A percentile compares a stretch with the other conserved stretches of the same genome.
phyloP scores from a whole-genome alignment of 2,888 invertebrate genomes.

The Tanypteryx hageni region DNA sequence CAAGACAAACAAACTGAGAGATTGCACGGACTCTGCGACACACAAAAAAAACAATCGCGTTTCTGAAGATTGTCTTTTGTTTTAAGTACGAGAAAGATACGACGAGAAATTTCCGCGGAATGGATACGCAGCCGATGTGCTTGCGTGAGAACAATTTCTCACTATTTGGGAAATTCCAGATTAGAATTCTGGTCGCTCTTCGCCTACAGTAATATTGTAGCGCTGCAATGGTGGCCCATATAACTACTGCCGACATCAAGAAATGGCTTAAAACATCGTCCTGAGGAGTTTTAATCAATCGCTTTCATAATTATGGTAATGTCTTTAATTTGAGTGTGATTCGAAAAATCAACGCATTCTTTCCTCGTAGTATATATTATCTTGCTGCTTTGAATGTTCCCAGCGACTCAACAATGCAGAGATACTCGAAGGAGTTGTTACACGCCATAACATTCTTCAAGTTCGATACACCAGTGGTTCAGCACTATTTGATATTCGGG shows the following conservation, averaged over 20 bases:
- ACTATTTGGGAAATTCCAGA: neutral
- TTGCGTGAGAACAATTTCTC: neutral
- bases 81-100: neutral
- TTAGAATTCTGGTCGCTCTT: neutral
- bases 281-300: neutral
- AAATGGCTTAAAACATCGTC: neutral
- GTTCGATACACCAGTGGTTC: too few species aligned
- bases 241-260: neutral
- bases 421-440: too few species aligned
- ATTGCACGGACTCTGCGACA: too few species aligned
- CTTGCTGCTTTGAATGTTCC: too few species aligned
- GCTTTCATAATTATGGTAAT: conserved; percentile 1
- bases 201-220: neutral
- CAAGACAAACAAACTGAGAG: too few species aligned
- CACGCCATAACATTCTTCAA: too few species aligned
- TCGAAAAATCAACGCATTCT: too few species aligned
- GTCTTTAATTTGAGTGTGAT: neutral
- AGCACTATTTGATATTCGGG: too few species aligned
- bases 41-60: too few species aligned
- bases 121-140: neutral
- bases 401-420: too few species aligned
- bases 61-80: too few species aligned
- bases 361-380: too few species aligned
- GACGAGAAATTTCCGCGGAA: neutral
- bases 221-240: neutral